Evolutionary conservation across 2,888 invertebrate genomes (phyloP).

Genomic region (Caradrina kadenii): DNA sequence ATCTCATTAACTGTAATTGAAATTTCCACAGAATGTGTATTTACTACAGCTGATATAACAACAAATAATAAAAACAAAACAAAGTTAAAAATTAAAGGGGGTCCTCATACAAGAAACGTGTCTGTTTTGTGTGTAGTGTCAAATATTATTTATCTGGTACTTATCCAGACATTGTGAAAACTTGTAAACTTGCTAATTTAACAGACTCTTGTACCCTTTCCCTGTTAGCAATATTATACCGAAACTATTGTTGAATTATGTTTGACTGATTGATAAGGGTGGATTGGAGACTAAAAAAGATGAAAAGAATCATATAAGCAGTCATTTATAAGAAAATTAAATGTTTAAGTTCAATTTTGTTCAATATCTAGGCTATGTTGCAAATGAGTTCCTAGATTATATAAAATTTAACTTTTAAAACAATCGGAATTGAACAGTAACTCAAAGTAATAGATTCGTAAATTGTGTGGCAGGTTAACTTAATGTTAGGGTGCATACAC

Average conservation of each 20-base stretch:
- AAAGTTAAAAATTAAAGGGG: no score
- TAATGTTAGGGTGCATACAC: constrained; percentile 5
- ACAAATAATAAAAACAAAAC: no score
- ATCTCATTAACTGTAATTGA: no score
- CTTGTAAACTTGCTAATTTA: no score
- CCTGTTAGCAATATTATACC: constrained; percentile 13
- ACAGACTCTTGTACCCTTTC: neutral
- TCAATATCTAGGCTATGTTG: neutral
- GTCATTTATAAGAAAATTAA: constrained; percentile 2
- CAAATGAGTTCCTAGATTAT: constrained; percentile 1
- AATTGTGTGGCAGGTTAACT: constrained; percentile 17
- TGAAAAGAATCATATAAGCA: constrained; percentile 3
- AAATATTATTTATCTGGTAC: no score
- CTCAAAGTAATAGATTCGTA: neutral
- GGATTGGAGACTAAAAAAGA: neutral
- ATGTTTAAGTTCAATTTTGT: constrained; percentile 8
- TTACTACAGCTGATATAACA: no score
- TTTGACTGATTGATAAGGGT: constrained; percentile 9
- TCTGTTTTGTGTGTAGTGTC: no score
- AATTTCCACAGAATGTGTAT: no score
- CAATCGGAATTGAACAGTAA: constrained; percentile 12
- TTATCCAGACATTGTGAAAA: no score
- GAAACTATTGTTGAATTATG: constrained; percentile 11
- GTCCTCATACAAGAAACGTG: no score
- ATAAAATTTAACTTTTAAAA: neutral